These are phyloP conservation scores for Rhinoraja longicauda DNA, from an alignment of 2,797 vertebrate genomes.

Conservation along the genomic window DNA sequence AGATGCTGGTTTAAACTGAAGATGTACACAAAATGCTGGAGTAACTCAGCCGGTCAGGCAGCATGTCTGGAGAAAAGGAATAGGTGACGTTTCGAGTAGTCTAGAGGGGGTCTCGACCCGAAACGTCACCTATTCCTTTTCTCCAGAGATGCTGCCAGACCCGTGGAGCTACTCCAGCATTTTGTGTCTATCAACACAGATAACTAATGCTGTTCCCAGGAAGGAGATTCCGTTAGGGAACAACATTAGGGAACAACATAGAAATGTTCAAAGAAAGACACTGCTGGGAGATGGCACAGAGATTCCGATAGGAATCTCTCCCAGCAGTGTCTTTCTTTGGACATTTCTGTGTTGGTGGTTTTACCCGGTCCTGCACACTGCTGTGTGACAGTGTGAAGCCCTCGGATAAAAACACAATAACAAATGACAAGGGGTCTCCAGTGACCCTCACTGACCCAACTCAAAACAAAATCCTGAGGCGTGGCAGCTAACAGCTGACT, in stretches of 20 bases:
- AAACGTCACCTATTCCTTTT: too few species aligned
- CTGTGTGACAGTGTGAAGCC: not conserved
- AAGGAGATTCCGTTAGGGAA: not conserved
- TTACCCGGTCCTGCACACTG: not conserved
- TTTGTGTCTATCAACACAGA: not conserved
- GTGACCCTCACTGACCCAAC: not conserved
- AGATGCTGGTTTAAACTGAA: too few species aligned
- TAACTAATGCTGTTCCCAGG: not conserved
- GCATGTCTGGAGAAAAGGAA: too few species aligned
- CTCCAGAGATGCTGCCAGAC: too few species aligned
- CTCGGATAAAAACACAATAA: not conserved
- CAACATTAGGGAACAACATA: too few species aligned
- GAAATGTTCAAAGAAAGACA: too few species aligned
- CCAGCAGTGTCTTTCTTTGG: not conserved
- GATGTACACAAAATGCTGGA: too few species aligned
- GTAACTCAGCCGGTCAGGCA: too few species aligned
- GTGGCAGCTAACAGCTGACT: not conserved
- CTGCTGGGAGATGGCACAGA: too few species aligned
- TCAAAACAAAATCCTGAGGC: not conserved
- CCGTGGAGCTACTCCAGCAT: too few species aligned
- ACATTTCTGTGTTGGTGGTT: not conserved
- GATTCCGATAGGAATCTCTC: not conserved
- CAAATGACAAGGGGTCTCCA: not conserved
- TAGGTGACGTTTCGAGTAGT: too few species aligned
- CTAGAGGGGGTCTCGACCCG: too few species aligned